Conservation (phyloP, 2,113 vertebrate genomes). For the Osmerus mordax region DNA sequence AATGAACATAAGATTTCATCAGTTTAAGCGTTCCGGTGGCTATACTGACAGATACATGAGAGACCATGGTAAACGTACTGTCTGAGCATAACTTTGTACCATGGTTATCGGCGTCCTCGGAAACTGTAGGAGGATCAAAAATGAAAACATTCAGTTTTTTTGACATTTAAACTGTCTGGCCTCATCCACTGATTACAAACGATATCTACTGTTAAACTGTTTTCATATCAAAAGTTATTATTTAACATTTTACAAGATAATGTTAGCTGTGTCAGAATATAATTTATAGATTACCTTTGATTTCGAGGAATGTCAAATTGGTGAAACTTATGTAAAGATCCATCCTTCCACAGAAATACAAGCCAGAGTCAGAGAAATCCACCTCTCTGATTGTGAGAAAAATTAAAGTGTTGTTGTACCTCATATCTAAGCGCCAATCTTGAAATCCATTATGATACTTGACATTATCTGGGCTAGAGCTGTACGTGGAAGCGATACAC, state of each 20-base stretch:
- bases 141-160: no score
- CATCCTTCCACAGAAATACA: constrained; percentile 3
- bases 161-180: no score
- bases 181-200: no score
- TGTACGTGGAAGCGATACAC: not conserved
- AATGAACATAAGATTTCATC: no score
- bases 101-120: no score
- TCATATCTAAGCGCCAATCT: not conserved
- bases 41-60: no score
- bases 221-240: no score
- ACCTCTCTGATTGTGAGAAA: not conserved
- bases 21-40: no score
- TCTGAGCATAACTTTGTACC: no score
- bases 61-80: no score
- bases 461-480: not conserved
- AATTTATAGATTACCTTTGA: constrained; percentile 1
- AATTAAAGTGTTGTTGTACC: not conserved
- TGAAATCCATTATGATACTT: not conserved
- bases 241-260: not conserved
- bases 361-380: not conserved
- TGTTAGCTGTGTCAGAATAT: not conserved
- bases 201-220: no score
- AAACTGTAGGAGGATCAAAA: no score
- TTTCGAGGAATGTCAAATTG: not conserved
- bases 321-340: not conserved